Evolutionary conservation across 2,888 invertebrate genomes (phyloP).

Genomic region (Pilophorus perplexus): DNA sequence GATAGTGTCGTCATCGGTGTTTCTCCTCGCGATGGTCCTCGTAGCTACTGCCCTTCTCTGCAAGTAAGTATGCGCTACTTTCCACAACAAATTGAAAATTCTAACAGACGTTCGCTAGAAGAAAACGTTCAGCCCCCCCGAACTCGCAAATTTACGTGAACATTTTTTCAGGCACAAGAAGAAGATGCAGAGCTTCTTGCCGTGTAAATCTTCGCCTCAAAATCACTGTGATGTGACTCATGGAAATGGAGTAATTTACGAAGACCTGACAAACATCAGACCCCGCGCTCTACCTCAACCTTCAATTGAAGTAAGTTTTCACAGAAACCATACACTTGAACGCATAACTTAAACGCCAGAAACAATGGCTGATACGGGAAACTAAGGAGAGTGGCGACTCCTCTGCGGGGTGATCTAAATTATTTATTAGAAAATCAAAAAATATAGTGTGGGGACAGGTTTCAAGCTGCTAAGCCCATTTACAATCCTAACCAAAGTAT

Average conservation of each 20-base stretch:
- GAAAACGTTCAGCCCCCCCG: too few relatives aligned
- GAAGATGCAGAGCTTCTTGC: constrained; percentile 74
- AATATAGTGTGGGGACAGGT: too few relatives aligned
- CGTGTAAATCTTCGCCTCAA: constrained; percentile 72
- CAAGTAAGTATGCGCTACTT: constrained; percentile 75
- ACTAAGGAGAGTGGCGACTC: too few relatives aligned
- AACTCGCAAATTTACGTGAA: too few relatives aligned
- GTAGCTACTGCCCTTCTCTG: constrained; percentile 79
- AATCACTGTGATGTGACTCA: constrained; percentile 56
- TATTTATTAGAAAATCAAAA: too few relatives aligned
- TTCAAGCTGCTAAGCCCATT: too few relatives aligned
- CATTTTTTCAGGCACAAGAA: constrained; percentile 68
- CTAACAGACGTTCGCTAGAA: too few relatives aligned
- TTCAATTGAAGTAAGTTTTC: constrained; percentile 54
- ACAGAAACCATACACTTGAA: neutral
- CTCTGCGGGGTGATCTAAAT: too few relatives aligned
- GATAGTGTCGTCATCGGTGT: constrained; percentile 77
- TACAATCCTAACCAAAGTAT: too few relatives aligned
- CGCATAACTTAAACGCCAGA: too few relatives aligned
- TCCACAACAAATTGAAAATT: neutral
- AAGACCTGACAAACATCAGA: constrained; percentile 70
- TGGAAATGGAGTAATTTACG: constrained; percentile 67
- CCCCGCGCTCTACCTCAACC: constrained; percentile 55
- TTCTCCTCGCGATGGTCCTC: constrained; percentile 72
- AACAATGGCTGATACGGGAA: too few relatives aligned